phyloP scores from a whole-genome alignment of 2,888 invertebrate species.

The Drosophila mulleri region DNA sequence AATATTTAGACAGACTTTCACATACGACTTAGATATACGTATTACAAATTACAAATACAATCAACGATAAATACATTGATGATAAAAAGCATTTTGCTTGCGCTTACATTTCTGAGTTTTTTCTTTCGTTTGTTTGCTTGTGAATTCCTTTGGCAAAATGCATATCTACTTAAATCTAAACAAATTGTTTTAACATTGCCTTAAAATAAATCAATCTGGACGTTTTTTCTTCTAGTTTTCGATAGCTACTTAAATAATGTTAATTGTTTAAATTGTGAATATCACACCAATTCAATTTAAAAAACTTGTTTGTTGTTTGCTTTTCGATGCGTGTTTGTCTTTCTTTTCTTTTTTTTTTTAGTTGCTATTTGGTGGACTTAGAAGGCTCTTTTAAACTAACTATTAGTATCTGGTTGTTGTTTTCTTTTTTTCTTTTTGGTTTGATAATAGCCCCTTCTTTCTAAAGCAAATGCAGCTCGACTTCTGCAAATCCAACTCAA shows the following conservation, averaged over 20 bases:
- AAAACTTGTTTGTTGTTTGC: constrained; percentile 49
- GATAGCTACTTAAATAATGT: constrained; percentile 50
- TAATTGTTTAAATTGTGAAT: constrained; percentile 53
- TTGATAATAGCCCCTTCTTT: constrained; percentile 66
- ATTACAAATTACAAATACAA: constrained; percentile 36
- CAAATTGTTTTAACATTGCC: constrained; percentile 68
- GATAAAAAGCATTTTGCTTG: constrained; percentile 56
- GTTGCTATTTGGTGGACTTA: constrained; percentile 57
- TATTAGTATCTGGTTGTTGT: constrained; percentile 36
- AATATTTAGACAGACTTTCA: constrained; percentile 57
- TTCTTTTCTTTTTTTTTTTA: constrained; percentile 2
- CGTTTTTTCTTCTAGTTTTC: constrained; percentile 45
- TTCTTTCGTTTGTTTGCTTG: constrained; percentile 27
- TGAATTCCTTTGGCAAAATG: constrained; percentile 77
- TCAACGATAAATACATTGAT: constrained; percentile 47
- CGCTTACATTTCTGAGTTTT: constrained; percentile 42
- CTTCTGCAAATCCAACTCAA: constrained; percentile 82
- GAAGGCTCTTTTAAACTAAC: constrained; percentile 49
- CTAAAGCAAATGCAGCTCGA: constrained; percentile 26
- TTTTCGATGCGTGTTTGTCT: constrained; percentile 9
- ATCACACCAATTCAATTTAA: constrained; percentile 73
- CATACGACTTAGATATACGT: constrained; percentile 40
- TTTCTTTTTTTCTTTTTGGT: constrained; percentile 59
- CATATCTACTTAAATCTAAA: constrained; percentile 56
- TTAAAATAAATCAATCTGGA: constrained; percentile 70